These are phyloP conservation scores for Oscheius myriophilus DNA, from an alignment of 2,888 invertebrate species.

Conservation along the genomic window DNA sequence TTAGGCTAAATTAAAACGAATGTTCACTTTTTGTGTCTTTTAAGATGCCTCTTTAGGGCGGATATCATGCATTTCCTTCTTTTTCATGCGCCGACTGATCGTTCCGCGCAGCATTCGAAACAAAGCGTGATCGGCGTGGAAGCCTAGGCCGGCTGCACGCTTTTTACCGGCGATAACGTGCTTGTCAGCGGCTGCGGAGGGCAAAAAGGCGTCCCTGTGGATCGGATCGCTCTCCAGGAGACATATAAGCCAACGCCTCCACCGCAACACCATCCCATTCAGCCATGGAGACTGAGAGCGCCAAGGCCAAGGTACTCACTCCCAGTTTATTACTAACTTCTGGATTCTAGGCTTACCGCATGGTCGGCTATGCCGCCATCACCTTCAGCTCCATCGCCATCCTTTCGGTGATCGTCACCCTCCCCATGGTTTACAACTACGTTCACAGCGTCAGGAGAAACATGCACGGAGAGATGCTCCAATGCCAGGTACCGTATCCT, in stretches of 20 bases:
- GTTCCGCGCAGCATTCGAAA: slow-evolving; percentile 10
- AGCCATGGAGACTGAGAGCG: slow-evolving; percentile 30
- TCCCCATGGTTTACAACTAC: slow-evolving; percentile 50
- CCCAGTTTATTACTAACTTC: too few species aligned
- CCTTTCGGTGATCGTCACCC: slow-evolving; percentile 47
- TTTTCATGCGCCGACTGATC: neutral
- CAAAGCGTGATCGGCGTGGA: slow-evolving; percentile 22
- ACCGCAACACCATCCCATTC: neutral
- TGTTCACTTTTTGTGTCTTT: too few species aligned
- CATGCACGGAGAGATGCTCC: slow-evolving; percentile 44
- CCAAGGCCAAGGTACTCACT: slow-evolving; percentile 28
- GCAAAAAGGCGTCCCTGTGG: slow-evolving; percentile 19
- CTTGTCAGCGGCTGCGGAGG: slow-evolving; percentile 27
- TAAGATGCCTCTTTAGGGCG: too few species aligned
- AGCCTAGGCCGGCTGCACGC: slow-evolving; percentile 18
- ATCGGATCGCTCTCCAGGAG: slow-evolving; percentile 26
- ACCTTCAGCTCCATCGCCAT: slow-evolving; percentile 49
- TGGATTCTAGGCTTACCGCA: slow-evolving; percentile 52
- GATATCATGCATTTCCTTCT: too few species aligned
- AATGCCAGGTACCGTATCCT: slow-evolving; percentile 41
- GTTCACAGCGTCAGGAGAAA: slow-evolving; percentile 48
- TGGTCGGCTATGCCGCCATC: slow-evolving; percentile 50
- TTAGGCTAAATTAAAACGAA: too few species aligned
- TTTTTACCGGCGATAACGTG: slow-evolving; percentile 28
- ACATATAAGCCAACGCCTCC: slow-evolving; percentile 7